Evolutionary conservation across 2,888 invertebrate genomes (phyloP), one percentile per base, ranked within the genome.

Genomic region (Mythimna vitellina): DNA sequence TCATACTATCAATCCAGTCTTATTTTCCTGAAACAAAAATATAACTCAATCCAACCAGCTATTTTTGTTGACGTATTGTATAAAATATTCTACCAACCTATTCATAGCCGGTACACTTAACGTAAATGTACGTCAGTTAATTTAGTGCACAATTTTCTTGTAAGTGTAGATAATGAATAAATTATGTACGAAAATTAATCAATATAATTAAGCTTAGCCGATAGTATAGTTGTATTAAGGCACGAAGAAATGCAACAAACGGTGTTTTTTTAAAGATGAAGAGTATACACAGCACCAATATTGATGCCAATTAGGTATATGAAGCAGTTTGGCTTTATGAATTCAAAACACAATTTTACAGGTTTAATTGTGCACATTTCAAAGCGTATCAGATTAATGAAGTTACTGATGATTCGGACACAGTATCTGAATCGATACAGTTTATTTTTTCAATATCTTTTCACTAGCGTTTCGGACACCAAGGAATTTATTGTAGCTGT

Each of bases 141-240:
- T 22, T 58, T 22, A 60, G 60, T 60, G 22, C 75, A 63, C 58
- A 70, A 65, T 58, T 35, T 72, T 61, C 61, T 57, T 68, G 29
- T 71, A 51, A 70, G 29, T 77, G 57, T 80, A 51, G 49, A 51
- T n/a, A 65, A 61, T 70, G 65, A 72, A 53, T 73, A 81, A 69
- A 81, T 65, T 58, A 77, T 77, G 69, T 78, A 68, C 65, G 81
- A 64, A 76, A 56, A 53, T 67, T 81, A 76, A 67, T 73, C 53
- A 58, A 65, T 70, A 67, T 49, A 67, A 62, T 61, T 80, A 81
- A 81, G 81, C 42, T 73, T 73, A 80, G 73, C 69, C 54, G 17
- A 73, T 77, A 77, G 69, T 46, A 32, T 64, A 60, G 1, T 65
- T 64, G 54, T 76, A 76, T 60, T 71, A 75, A 42, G 67, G 14